Evolutionary conservation across 2,888 invertebrate genomes (phyloP), one percentile per base, ranked within the genome.

Genomic region (Dolichopus griseipennis): DNA sequence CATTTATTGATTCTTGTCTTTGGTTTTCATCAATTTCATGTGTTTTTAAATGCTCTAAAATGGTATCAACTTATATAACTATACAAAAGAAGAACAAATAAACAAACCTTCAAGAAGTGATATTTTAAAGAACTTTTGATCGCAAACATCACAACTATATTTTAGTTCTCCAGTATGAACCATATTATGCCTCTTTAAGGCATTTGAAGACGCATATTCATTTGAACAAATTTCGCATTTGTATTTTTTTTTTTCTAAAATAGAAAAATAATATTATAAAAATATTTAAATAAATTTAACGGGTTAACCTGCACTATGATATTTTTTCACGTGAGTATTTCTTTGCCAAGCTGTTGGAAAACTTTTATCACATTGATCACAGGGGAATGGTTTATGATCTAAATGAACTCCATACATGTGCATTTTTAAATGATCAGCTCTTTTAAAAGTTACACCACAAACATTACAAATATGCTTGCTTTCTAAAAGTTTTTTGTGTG

Each of bases 361-460:
- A n/a, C 33, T 33, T 64, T 64, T 64, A n/a, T 33, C 18, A 64
- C 64, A 64, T 37, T 37, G 33, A 34, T 64, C 34, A 37, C 64
- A 64, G 0, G n/a, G n/a, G 37, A 33, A 64, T 64, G 64, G 64
- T n/a, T n/a, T 34, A 34, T 64, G 33, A 9, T 64, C 33, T 64
- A 64, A 64, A 37, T 64, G 64, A 34, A 64, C 64, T 18, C 64
- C 34, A 37, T 64, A 33, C 33, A 64, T 37, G 37, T 64, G 64
- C 64, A 37, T 37, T 64, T 64, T 34, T 64, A 64, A 64, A 37
- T 64, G 64, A 34, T 34, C 37, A 20, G 64, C 64, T n/a, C 64
- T 33, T 37, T 64, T 64, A n/a, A 64, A 64, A 18, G 64, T n/a
- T 9, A n/a, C 33, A 6, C 34, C 34, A 64, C 64, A 64, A 18